Conservation (phyloP, 2,797 vertebrate species). For the Jordanella pulchra region DNA sequence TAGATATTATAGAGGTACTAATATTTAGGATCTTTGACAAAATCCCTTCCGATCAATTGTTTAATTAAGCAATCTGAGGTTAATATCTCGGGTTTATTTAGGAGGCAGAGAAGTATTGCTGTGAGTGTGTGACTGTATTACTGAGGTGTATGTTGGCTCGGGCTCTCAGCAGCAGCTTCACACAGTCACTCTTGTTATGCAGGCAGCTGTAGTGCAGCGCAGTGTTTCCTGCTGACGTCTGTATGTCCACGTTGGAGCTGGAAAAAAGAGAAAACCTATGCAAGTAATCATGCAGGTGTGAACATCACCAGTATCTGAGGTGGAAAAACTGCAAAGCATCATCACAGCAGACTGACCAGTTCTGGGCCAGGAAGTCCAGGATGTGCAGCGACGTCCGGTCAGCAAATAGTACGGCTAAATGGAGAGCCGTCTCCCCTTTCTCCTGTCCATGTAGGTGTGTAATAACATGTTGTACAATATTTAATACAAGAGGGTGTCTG, state of each 20-base stretch:
- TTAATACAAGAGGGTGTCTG: background rate
- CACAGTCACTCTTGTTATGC: slow-evolving; percentile 85
- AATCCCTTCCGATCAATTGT: background rate
- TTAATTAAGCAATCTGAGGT: background rate
- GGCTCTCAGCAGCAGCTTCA: slow-evolving; percentile 85
- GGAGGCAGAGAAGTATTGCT: background rate
- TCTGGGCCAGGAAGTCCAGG: slow-evolving; percentile 87
- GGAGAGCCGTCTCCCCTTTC: slow-evolving; percentile 83
- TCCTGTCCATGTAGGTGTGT: slow-evolving; percentile 72
- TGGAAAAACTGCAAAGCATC: background rate
- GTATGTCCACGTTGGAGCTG: slow-evolving; percentile 79
- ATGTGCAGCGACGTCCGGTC: slow-evolving; percentile 86
- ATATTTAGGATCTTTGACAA: too few species aligned
- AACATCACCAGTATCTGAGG: background rate
- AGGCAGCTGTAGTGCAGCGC: slow-evolving; percentile 85
- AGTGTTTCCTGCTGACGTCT: slow-evolving; percentile 79
- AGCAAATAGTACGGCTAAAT: slow-evolving; percentile 82
- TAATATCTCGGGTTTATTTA: background rate
- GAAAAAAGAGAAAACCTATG: slow-evolving; percentile 1
- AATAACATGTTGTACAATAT: background rate
- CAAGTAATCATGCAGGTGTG: background rate
- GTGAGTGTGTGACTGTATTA: slow-evolving; percentile 57
- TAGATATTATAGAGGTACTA: background rate
- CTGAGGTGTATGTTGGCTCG: slow-evolving; percentile 82
- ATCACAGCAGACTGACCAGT: slow-evolving; percentile 56